Evolutionary conservation across 1,140 invertebrate species (phyloP).

Genomic region (Helicoverpa armigera): DNA sequence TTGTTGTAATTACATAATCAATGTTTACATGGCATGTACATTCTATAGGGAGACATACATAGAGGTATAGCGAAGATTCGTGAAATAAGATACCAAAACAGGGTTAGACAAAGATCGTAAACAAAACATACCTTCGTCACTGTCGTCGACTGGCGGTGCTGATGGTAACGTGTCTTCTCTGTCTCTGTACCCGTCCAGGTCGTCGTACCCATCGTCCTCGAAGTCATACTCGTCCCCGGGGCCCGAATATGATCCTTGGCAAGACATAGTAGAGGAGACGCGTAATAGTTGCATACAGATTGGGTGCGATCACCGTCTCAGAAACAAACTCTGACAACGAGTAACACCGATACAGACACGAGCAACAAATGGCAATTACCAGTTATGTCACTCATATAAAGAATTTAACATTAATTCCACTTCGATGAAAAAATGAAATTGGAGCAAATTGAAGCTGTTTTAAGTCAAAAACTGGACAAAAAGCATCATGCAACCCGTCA

Average conservation of each 20-base stretch:
- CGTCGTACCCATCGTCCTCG: slow-evolving; percentile 85
- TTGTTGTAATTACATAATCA: slow-evolving; percentile 69
- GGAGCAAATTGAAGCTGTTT: slow-evolving; percentile 78
- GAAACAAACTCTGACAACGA: slow-evolving; percentile 70
- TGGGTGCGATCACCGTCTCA: slow-evolving; percentile 76
- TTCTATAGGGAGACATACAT: slow-evolving; percentile 42
- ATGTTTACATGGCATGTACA: slow-evolving; percentile 69
- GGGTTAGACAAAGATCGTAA: slow-evolving; percentile 70
- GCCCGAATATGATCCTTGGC: slow-evolving; percentile 86
- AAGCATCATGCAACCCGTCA: slow-evolving; percentile 71
- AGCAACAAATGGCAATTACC: slow-evolving; percentile 66
- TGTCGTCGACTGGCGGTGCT: slow-evolving; percentile 75
- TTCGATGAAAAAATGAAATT: slow-evolving; percentile 72
- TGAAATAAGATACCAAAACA: slow-evolving; percentile 73
- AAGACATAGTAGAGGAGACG: slow-evolving; percentile 85
- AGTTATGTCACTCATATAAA: slow-evolving; percentile 79
- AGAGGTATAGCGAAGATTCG: slow-evolving; percentile 55
- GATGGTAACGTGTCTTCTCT: slow-evolving; percentile 75
- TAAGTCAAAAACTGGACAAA: slow-evolving; percentile 81
- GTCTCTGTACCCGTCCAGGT: slow-evolving; percentile 82
- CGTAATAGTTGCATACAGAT: slow-evolving; percentile 86
- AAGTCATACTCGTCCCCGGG: slow-evolving; percentile 84
- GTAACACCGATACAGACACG: slow-evolving; percentile 60
- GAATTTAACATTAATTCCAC: slow-evolving; percentile 63
- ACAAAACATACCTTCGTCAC: slow-evolving; percentile 84